Conservation (phyloP, 2,797 vertebrate species). For the Xyrichtys novacula region DNA sequence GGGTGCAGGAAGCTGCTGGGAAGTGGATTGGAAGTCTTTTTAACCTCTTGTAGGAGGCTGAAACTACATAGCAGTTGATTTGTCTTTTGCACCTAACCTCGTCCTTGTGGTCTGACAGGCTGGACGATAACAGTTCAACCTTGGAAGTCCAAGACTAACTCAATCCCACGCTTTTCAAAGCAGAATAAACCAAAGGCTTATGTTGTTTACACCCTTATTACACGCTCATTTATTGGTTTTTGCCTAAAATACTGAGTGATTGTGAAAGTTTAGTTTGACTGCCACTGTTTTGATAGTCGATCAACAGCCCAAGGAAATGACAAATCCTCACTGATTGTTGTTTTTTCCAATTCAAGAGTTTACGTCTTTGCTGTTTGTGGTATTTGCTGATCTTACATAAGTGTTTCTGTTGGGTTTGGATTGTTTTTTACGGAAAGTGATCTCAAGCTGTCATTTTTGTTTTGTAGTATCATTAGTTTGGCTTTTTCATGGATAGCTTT, state of each 20-base stretch:
- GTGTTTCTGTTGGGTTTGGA: slow-evolving; percentile 1
- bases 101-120: slow-evolving; percentile 47
- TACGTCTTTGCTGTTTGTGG: neutral
- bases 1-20: neutral
- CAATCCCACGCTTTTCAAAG: neutral
- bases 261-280: neutral
- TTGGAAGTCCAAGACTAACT: slow-evolving; percentile 42
- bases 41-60: slow-evolving; percentile 48
- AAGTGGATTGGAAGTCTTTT: slow-evolving; percentile 9
- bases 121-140: slow-evolving; percentile 40
- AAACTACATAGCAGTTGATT: slow-evolving; percentile 15
- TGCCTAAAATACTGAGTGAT: neutral
- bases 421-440: neutral
- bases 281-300: neutral
- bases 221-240: neutral
- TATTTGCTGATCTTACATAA: neutral
- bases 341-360: neutral
- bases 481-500: neutral
- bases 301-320: neutral
- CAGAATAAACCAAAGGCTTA: slow-evolving; percentile 15
- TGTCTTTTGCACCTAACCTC: slow-evolving; percentile 52
- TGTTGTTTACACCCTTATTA: slow-evolving; percentile 2
- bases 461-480: neutral
- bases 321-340: neutral
- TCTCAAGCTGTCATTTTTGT: neutral